phyloP scores from a whole-genome alignment of 1,140 invertebrate genomes.

The Ceratitis capitata region DNA sequence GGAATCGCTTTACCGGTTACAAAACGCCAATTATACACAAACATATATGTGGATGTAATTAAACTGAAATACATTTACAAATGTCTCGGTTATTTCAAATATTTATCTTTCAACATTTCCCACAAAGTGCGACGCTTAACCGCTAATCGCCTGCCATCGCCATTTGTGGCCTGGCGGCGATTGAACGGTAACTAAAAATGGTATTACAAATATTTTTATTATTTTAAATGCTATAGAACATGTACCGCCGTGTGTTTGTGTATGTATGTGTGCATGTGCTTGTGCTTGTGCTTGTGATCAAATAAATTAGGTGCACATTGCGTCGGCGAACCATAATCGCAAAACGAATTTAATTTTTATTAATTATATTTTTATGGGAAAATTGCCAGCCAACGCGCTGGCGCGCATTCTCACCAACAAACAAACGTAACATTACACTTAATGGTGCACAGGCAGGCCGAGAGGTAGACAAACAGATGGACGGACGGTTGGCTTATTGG shows the following conservation, averaged over 20 bases:
- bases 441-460: no score
- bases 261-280: no score
- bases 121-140: neutral
- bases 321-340: conserved; percentile 31
- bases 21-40: no score
- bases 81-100: neutral
- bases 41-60: neutral
- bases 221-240: neutral
- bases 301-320: neutral
- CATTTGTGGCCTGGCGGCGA: conserved; percentile 3
- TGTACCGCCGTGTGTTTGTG: neutral
- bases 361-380: conserved; percentile 38
- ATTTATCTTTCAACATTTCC: neutral
- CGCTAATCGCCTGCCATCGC: conserved; percentile 20
- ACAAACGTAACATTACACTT: neutral
- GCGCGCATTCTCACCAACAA: neutral
- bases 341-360: conserved; percentile 38
- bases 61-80: no score
- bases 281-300: neutral
- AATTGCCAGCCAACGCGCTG: conserved; percentile 33
- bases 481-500: neutral
- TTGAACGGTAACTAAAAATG: neutral
- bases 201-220: neutral
- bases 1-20: no score
- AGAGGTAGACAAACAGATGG: neutral